phyloP scores from a whole-genome alignment of 2,113 vertebrate species.

The Xenus cinereus region DNA sequence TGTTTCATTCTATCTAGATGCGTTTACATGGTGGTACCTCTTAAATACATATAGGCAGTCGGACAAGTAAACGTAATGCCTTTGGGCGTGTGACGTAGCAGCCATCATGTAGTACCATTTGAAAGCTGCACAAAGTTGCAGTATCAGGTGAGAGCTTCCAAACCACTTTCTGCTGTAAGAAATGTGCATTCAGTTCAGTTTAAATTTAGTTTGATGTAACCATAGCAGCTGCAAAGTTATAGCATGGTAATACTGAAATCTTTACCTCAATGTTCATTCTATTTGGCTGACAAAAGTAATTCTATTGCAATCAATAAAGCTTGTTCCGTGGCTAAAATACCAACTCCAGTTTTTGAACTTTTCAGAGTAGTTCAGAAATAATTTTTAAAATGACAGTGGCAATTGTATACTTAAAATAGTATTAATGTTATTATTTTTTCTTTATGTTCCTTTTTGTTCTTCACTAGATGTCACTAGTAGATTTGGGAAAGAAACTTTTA shows the following conservation, averaged over 20 bases:
- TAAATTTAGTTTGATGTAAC: background rate
- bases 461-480: conserved; percentile 85
- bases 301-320: background rate
- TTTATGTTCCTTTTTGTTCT: conserved; percentile 44
- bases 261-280: background rate
- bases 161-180: background rate
- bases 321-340: background rate
- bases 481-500: conserved; percentile 89
- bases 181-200: background rate
- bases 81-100: background rate
- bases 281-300: background rate
- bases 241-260: background rate
- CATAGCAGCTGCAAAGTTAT: background rate
- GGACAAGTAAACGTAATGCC: background rate
- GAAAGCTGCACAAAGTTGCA: background rate
- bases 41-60: background rate
- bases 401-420: background rate
- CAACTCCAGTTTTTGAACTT: background rate
- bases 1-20: background rate
- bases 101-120: background rate
- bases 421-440: background rate
- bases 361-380: background rate
- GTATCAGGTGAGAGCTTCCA: background rate
- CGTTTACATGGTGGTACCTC: background rate
- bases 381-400: background rate